phyloP scores from a whole-genome alignment of 2,888 invertebrate genomes.

The Myathropa florea region DNA sequence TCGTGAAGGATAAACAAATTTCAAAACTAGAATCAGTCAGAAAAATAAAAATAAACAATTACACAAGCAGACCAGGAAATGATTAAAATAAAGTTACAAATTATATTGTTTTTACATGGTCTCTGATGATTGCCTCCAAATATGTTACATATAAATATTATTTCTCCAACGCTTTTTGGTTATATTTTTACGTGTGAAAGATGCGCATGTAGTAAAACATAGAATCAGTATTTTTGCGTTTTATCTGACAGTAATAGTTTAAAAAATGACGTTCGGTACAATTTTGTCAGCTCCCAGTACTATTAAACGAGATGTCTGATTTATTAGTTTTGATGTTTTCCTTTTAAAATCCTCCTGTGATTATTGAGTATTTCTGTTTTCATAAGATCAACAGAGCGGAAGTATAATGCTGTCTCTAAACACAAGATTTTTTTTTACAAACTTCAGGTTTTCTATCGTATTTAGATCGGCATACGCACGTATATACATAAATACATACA shows the following conservation, averaged over 20 bases:
- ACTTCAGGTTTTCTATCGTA: no score
- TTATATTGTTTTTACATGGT: not conserved
- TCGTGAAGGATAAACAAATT: slow-evolving; percentile 75
- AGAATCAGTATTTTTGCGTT: slow-evolving; percentile 30
- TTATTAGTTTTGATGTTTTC: not conserved
- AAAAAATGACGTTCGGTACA: not conserved
- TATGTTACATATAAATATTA: not conserved
- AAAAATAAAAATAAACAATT: not conserved
- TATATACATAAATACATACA: no score
- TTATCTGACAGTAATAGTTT: not conserved
- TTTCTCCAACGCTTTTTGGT: not conserved
- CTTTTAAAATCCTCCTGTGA: not conserved
- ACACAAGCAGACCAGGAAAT: slow-evolving; percentile 10
- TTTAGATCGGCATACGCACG: no score
- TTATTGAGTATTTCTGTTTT: not conserved
- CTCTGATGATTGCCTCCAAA: not conserved
- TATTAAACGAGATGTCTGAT: not conserved
- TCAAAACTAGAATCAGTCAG: not conserved
- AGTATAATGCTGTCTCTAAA: not conserved
- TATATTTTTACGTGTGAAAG: not conserved
- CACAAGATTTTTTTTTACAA: not conserved
- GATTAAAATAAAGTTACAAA: slow-evolving; percentile 6
- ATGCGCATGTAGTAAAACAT: slow-evolving; percentile 15
- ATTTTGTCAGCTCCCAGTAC: no score
- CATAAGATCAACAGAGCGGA: not conserved